Evolutionary conservation across 1,140 invertebrate species (phyloP), one percentile per base, ranked within the genome.

Genomic region (Lepidostoma basale): DNA sequence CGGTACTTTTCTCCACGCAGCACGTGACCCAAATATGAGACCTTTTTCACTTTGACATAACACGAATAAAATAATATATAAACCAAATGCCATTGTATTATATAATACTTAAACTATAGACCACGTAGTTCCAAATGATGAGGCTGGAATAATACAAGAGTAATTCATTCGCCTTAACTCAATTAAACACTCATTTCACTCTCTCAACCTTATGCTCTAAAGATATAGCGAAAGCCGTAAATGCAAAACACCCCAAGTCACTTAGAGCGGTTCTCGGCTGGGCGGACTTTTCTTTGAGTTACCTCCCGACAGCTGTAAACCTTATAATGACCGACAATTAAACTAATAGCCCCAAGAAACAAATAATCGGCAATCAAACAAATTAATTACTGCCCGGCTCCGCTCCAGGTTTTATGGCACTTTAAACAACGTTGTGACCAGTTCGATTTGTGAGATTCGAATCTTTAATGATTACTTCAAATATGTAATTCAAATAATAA

Each of bases 351-450:
- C 52, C 26, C 10, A 22, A 56, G 52, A 56, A 16, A 56, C 52
- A 56, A 56, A 56, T 56, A 56, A 33, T 56, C 52, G 20, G 52
- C 14, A 36, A 36, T 36, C 52, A 56, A 56, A 49, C 45, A 25
- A 20, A 49, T 49, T 49, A 49, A 49, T 49, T 49, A 49, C n/a
- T n/a, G n/a, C n/a, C n/a, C n/a, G n/a, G n/a, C n/a, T 25, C 45
- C 45, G 18, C 22, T n/a, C 6, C 18, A 49, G 18, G 45, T 22
- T 49, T 25, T 23, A 49, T 12, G 18, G 45, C 22, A 2, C 14
- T 49, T n/a, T 23, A 23, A n/a, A 23, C 20, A 18, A n/a, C 4
- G 10, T 25, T 12, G 12, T 47, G 44, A 49, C 45, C 45, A 12
- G 45, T 49, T n/a, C n/a, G n/a, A n/a, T n/a, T n/a, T n/a, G n/a